Evolutionary conservation across 2,888 invertebrate species (phyloP).

Genomic region (Eledona agricola): DNA sequence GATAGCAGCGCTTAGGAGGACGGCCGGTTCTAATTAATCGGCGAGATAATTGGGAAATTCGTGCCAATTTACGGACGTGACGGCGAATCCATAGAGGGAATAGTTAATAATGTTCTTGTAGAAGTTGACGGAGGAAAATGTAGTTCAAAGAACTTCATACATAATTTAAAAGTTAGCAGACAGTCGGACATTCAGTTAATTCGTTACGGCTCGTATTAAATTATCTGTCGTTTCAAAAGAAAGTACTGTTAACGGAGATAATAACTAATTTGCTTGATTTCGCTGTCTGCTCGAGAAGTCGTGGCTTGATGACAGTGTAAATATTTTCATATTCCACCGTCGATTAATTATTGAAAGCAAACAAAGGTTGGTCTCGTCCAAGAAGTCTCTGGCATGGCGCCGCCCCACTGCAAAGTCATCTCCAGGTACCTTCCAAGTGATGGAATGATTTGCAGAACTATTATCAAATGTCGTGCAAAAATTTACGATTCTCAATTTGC

Average conservation of each 20-base stretch:
- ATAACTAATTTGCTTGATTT: conserved; percentile 12
- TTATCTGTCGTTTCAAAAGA: conserved; percentile 23
- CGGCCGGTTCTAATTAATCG: conserved; percentile 1
- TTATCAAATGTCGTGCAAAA: too few relatives aligned
- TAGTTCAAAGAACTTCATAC: conserved; percentile 25
- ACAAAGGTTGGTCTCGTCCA: too few relatives aligned
- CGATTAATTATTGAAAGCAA: conserved; percentile 16
- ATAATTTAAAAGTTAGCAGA: conserved; percentile 26
- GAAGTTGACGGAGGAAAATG: conserved; percentile 12
- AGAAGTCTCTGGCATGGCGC: too few relatives aligned
- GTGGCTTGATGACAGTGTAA: conserved; percentile 18
- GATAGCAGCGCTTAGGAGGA: conserved; percentile 3
- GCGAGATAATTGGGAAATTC: too few relatives aligned
- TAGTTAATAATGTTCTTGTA: conserved; percentile 19
- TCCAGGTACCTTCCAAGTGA: too few relatives aligned
- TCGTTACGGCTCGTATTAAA: conserved; percentile 25
- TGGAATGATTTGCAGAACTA: too few relatives aligned
- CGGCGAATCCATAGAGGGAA: conserved; percentile 11
- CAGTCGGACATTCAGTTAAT: conserved; percentile 21
- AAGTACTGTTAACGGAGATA: conserved; percentile 12
- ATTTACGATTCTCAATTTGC: too few relatives aligned
- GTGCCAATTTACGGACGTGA: too few relatives aligned
- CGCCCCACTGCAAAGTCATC: too few relatives aligned
- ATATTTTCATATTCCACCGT: conserved; percentile 16
- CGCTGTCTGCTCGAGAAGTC: conserved; percentile 9